Evolutionary conservation across 2,113 vertebrate genomes (phyloP), one percentile per base, ranked within the genome.

Genomic region (Catharus minimus): DNA sequence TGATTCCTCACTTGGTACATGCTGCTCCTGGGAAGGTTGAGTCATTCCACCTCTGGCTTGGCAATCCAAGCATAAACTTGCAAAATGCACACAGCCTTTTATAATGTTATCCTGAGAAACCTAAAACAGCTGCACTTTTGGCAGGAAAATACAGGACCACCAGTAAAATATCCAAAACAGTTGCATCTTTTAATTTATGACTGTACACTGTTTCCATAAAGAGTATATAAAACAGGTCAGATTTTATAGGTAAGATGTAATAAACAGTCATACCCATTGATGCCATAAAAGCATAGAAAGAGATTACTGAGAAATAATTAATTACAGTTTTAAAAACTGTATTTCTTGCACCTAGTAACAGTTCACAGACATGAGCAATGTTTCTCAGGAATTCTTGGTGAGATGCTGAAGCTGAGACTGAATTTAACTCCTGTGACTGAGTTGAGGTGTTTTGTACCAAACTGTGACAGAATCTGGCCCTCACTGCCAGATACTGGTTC

Each of bases 161-260:
- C 97, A 97, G 96, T 97, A 97, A 97, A 97, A 97, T 93, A 97
- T 91, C 96, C 95, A 86, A 91, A 97, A 97, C 95, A 96, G 96
- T 97, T 98, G 96, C 97, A 98, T 97, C 96, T 97, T 97, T 95
- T 97, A 97, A 97, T 97, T 97, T 97, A 97, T 89, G 94, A 91
- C 94, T 80, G 72, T 85, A 93, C 89, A 77, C 94, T 89, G 96
- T 94, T 96, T 97, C 96, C 95, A 97, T 97, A 97, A 98, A 96
- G 95, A 96, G 95, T 97, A 95, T 94, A 96, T 97, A 97, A 97
- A 97, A 92, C 79, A 96, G 95, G 95, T 96, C 96, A 94, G 94
- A 91, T 96, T 97, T 97, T 97, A 97, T 95, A 96, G 95, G 97
- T 94, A 96, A 97, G 95, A 95, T 94, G 94, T 96, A 95, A 97